phyloP scores from a whole-genome alignment of 2,888 invertebrate species.

The Rhamphomyia laevipes region DNA sequence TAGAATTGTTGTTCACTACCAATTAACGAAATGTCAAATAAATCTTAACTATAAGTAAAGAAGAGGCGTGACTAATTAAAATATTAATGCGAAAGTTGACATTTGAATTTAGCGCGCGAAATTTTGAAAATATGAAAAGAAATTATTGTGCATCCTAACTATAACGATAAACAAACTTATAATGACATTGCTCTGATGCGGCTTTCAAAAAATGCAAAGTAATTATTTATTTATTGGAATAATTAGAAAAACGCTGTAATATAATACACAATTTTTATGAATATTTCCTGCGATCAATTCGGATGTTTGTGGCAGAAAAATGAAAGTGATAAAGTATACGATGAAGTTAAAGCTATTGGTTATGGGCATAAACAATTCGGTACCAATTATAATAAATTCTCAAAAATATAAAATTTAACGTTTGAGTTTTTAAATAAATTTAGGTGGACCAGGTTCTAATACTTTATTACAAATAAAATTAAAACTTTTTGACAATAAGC shows the following conservation, averaged over 20 bases:
- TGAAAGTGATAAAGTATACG: too few species aligned
- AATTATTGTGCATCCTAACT: constrained; percentile 35
- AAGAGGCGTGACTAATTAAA: too few species aligned
- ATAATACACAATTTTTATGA: too few species aligned
- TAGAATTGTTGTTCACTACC: too few species aligned
- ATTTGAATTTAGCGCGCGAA: too few species aligned
- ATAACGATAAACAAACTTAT: constrained; percentile 35
- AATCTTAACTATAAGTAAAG: too few species aligned
- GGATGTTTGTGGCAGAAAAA: too few species aligned
- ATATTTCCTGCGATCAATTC: too few species aligned
- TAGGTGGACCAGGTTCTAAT: neutral
- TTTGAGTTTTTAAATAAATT: neutral
- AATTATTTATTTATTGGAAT: neutral
- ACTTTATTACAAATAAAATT: neutral
- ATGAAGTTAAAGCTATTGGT: constrained; percentile 14
- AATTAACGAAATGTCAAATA: too few species aligned
- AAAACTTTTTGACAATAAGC: neutral
- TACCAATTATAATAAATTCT: neutral
- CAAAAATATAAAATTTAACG: too few species aligned
- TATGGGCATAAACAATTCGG: constrained; percentile 7
- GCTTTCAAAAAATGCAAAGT: neutral
- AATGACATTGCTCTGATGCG: constrained; percentile 43
- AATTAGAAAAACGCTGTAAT: neutral
- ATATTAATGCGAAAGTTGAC: too few species aligned
- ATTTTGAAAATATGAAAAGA: too few species aligned